Conservation (phyloP, 2,113 vertebrate genomes). For the Sinocyclocheilus maitianheensis region DNA sequence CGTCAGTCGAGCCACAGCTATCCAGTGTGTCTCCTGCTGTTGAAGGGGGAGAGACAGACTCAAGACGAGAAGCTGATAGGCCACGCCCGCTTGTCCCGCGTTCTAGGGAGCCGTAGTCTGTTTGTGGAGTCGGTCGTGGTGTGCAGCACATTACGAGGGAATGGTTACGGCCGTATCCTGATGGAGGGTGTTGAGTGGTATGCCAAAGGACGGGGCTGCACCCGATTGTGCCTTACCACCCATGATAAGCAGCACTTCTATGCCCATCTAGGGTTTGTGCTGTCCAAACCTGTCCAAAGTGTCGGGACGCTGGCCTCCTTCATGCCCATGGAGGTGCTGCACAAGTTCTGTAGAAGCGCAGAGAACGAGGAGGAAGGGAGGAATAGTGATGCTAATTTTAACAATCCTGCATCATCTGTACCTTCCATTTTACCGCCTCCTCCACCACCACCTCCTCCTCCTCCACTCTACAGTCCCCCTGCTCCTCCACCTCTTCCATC, state of each 20-base stretch:
- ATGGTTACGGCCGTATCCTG: constrained; percentile 84
- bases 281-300: constrained; percentile 84
- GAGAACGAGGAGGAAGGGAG: constrained; percentile 13
- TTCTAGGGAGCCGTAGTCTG: constrained; percentile 78
- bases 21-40: constrained; percentile 85
- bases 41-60: constrained; percentile 54
- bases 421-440: background rate
- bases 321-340: constrained; percentile 76
- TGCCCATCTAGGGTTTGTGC: constrained; percentile 83
- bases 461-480: background rate
- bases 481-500: constrained; percentile 34
- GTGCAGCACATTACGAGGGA: constrained; percentile 79
- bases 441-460: constrained; percentile 17
- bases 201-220: constrained; percentile 77
- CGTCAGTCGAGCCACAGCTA: constrained; percentile 85
- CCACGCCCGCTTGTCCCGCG: constrained; percentile 84
- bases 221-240: constrained; percentile 85
- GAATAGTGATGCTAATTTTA: constrained; percentile 9
- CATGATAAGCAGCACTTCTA: constrained; percentile 94
- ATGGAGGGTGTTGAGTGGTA: constrained; percentile 88
- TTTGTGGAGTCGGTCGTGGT: constrained; percentile 93
- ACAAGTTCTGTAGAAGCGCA: constrained; percentile 72
- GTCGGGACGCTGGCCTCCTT: constrained; percentile 76
- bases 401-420: background rate
- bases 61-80: constrained; percentile 77